phyloP scores from a whole-genome alignment of 2,888 invertebrate genomes.

The Bombyx huttoni region DNA sequence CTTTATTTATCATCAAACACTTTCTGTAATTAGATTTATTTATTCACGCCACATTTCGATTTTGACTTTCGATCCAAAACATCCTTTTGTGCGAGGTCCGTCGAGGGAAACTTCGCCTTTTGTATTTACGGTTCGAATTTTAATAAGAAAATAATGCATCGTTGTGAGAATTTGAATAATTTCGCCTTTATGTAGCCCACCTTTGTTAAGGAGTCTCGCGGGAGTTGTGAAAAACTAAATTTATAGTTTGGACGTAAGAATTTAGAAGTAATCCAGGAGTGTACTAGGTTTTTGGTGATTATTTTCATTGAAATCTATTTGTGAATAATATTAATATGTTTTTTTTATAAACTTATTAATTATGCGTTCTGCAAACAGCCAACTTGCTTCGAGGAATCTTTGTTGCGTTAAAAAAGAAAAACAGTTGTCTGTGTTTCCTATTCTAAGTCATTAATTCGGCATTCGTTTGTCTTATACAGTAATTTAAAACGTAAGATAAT shows the following conservation, averaged over 20 bases:
- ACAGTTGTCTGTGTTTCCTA: no score
- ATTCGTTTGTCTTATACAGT: no score
- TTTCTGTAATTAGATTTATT: neutral
- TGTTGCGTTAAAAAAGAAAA: no score
- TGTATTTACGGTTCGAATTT: neutral
- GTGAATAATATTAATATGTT: no score
- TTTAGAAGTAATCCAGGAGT: neutral
- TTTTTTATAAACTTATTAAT: no score
- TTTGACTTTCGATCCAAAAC: neutral
- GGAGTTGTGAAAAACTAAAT: constrained; percentile 1
- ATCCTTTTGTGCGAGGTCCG: neutral
- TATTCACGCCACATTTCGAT: neutral
- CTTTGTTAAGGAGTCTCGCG: neutral
- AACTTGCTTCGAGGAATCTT: no score
- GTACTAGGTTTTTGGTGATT: no score
- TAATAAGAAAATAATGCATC: neutral
- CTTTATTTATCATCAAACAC: neutral
- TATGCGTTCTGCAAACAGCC: no score
- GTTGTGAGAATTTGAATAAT: neutral
- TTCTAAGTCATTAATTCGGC: no score
- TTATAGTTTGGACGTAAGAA: neutral
- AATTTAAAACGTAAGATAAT: no score
- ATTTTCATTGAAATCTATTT: no score
- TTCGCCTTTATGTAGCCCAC: neutral
- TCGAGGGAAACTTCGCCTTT: neutral